Evolutionary conservation across 1,140 invertebrate species (phyloP), one percentile per base, ranked within the genome.

Genomic region (Calephelis virginiensis): DNA sequence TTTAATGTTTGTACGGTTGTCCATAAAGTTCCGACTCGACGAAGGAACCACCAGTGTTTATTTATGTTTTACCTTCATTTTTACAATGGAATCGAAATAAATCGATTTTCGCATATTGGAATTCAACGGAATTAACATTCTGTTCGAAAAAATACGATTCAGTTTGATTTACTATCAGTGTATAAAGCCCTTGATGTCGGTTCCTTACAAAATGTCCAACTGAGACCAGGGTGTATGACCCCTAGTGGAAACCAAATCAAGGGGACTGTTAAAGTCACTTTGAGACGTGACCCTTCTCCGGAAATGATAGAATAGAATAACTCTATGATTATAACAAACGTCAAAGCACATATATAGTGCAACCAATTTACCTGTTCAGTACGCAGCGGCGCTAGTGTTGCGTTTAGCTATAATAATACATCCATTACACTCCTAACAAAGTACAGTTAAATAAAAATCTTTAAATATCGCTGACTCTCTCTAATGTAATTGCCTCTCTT

Each of bases 181-280:
- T 49, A 49, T 4, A 68, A 70, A 66, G 82, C 80, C 86, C 78
- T 86, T 90, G 88, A 86, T 85, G 80, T 77, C 75, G 82, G 83
- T 86, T 86, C 76, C 82, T 79, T 73, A 68, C 69, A 85, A 66
- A 77, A 77, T 71, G 72, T 77, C 67, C 71, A 72, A 75, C 69
- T 81, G 63, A 74, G 80, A 85, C 73, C 83, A 85, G 83, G 84
- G 84, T 83, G 76, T 81, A 82, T 85, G 84, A 86, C 84, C 86
- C 85, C 86, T 83, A 83, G 85, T 89, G 85, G 81, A 89, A 89
- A 85, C 86, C 86, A 89, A 89, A 89, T 89, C 86, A 89, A 86
- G 83, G 81, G 78, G 78, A 81, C 79, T 77, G 45, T 68, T 65
- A 89, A 87, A 85, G 86, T 87, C 85, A 89, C 85, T 73, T 74